Evolutionary conservation across 2,797 vertebrate species (phyloP).

Genomic region (Sebastes vulpes): DNA sequence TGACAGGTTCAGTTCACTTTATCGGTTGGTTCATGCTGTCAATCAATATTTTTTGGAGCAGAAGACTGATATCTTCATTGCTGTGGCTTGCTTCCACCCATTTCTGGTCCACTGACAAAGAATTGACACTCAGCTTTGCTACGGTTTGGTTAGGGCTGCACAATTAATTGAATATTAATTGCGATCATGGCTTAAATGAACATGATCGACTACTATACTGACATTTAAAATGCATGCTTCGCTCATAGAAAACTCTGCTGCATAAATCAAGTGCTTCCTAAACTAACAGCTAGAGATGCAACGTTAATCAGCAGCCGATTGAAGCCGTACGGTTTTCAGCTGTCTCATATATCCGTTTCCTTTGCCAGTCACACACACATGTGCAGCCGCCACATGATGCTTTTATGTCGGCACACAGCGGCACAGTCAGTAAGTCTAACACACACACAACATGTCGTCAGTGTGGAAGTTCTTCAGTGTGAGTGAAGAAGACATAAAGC

Average conservation of each 20-base stretch:
- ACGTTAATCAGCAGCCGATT: too few relatives aligned
- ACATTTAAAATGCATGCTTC: too few relatives aligned
- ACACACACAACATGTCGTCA: too few relatives aligned
- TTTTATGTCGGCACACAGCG: too few relatives aligned
- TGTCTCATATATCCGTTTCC: too few relatives aligned
- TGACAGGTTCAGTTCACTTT: background rate
- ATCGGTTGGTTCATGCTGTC: slow-evolving; percentile 6
- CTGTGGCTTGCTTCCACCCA: background rate
- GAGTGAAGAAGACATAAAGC: background rate
- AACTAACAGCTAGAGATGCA: too few relatives aligned
- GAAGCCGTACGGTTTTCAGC: too few relatives aligned
- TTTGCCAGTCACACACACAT: too few relatives aligned
- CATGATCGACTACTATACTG: too few relatives aligned
- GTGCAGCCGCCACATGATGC: too few relatives aligned
- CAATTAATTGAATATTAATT: background rate
- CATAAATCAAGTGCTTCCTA: too few relatives aligned
- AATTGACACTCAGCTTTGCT: background rate
- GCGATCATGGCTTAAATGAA: background rate
- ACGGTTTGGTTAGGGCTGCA: background rate
- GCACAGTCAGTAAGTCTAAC: too few relatives aligned
- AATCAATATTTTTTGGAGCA: background rate
- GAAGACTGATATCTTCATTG: background rate
- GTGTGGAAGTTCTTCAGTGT: background rate
- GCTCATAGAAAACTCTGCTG: background rate
- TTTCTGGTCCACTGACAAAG: background rate